These are phyloP conservation scores for Calidris pugnax DNA, from an alignment of 2,113 vertebrate genomes.

Conservation along the genomic window DNA sequence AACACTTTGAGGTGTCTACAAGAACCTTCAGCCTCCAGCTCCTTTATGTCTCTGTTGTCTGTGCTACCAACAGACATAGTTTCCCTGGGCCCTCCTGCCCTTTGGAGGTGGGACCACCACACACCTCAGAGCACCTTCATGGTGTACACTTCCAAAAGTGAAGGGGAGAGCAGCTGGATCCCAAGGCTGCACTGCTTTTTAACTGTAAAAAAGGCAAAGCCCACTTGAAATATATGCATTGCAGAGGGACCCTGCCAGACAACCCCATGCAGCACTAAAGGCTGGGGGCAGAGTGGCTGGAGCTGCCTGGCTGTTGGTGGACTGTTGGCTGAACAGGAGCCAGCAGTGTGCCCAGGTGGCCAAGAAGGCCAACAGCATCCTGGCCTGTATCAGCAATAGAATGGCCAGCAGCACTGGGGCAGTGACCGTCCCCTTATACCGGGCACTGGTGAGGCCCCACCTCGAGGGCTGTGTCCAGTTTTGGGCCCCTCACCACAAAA, in stretches of 20 bases:
- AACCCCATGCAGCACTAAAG: background rate
- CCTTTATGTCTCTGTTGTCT: background rate
- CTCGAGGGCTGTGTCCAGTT: background rate
- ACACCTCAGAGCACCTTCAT: background rate
- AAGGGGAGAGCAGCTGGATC: background rate
- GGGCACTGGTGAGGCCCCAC: background rate
- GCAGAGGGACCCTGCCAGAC: background rate
- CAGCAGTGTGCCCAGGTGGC: too few relatives aligned
- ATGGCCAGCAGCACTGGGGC: too few relatives aligned
- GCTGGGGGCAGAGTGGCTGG: background rate
- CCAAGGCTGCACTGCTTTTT: background rate
- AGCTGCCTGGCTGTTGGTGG: background rate
- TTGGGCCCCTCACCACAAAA: background rate
- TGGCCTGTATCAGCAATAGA: background rate
- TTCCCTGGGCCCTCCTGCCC: background rate
- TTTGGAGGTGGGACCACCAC: background rate
- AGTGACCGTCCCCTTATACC: fast-evolving
- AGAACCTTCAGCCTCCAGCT: background rate
- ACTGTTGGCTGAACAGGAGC: background rate
- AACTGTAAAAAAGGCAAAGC: background rate
- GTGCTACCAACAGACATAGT: background rate
- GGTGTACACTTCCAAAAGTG: background rate
- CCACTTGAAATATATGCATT: background rate
- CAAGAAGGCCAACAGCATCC: background rate
- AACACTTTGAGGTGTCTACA: background rate